These are phyloP conservation scores for Cephus runcator DNA, from an alignment of 2,888 invertebrate species.

Conservation along the genomic window DNA sequence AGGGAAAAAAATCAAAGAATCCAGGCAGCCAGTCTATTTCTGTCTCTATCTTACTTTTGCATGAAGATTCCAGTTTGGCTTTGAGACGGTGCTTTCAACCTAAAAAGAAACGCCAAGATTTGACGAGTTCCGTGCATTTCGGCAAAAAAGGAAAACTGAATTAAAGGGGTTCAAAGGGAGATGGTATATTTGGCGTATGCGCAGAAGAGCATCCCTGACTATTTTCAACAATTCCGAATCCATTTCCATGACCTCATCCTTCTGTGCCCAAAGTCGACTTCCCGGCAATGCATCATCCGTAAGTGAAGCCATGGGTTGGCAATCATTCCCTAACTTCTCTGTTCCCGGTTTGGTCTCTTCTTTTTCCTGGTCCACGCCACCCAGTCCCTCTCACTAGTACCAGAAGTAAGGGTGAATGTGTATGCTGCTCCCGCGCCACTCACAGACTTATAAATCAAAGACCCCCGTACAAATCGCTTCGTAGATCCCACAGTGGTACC, in stretches of 20 bases:
- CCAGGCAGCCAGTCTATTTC: not conserved
- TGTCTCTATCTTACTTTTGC: not conserved
- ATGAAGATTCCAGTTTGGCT: not conserved
- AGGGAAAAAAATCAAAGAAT: not conserved
- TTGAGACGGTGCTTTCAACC: not conserved
- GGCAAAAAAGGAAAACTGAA: not conserved
- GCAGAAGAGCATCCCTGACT: slow-evolving; percentile 16
- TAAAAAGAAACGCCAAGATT: not conserved
- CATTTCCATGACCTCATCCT: slow-evolving; percentile 49
- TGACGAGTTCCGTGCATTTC: not conserved
- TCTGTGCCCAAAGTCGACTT: slow-evolving; percentile 53
- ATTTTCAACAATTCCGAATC: slow-evolving; percentile 52
- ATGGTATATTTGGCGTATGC: not conserved
- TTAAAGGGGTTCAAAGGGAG: not conserved
- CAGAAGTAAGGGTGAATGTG: slow-evolving; percentile 14
- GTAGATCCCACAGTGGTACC: slow-evolving; percentile 39
- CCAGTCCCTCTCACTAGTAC: not conserved
- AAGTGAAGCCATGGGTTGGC: slow-evolving; percentile 46
- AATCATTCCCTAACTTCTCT: slow-evolving; percentile 37
- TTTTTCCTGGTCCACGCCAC: not conserved
- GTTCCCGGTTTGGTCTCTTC: slow-evolving; percentile 16
- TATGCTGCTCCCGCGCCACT: slow-evolving; percentile 19
- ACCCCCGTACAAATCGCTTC: slow-evolving; percentile 50
- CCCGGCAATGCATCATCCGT: slow-evolving; percentile 53
- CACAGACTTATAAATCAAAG: slow-evolving; percentile 59